Conservation (phyloP, 1,140 invertebrate species). For the Campoletis sonorensis region DNA sequence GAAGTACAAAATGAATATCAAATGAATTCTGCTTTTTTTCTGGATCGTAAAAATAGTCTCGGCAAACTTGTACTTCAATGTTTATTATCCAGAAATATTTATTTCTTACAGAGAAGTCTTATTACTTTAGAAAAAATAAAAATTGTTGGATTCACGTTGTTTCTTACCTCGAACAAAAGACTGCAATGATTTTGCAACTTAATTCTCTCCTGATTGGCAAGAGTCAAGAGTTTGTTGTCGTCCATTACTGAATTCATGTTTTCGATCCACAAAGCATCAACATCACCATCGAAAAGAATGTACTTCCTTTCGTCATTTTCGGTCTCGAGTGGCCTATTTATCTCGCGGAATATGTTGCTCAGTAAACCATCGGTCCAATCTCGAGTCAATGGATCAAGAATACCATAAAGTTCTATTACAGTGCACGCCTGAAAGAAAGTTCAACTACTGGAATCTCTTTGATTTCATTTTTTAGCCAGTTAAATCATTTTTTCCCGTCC, state of each 20-base stretch:
- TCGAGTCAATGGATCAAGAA: slow-evolving; percentile 87
- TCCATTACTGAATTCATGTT: slow-evolving; percentile 99
- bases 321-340: slow-evolving; percentile 85
- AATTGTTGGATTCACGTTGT: not conserved
- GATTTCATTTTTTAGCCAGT: no score
- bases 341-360: slow-evolving; percentile 93
- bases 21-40: no score
- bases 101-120: no score
- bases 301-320: slow-evolving; percentile 85
- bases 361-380: slow-evolving; percentile 96
- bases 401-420: slow-evolving; percentile 93
- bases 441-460: no score
- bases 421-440: slow-evolving; percentile 84
- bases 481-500: no score
- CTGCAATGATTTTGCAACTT: slow-evolving; percentile 88
- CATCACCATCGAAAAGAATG: slow-evolving; percentile 94
- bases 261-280: slow-evolving; percentile 95
- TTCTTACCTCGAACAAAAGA: slow-evolving; percentile 90
- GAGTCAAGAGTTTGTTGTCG: slow-evolving; percentile 91
- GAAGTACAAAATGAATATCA: no score
- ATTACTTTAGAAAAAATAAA: no score
- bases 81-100: no score
- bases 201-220: slow-evolving; percentile 94
- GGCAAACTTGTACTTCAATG: no score
- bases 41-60: no score